A percentile compares a stretch with the other conserved stretches of the same genome.
Conservation (phyloP, 2,113 vertebrate species). For the Nothocercus nigrocapillus region DNA sequence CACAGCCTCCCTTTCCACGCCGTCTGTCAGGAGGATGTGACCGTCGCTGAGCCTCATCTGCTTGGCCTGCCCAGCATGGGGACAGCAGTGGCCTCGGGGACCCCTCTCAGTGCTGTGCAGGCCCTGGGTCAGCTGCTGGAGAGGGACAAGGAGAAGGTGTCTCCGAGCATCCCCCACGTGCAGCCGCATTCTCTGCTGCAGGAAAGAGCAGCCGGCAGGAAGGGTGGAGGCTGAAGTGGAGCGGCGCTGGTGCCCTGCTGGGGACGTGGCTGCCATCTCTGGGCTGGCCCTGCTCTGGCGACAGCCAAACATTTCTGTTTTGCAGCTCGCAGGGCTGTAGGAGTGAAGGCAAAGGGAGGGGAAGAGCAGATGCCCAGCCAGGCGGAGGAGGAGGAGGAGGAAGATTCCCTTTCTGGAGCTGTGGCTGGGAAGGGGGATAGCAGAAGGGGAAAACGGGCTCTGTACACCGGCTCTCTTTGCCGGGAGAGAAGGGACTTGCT, state of each 20-base stretch:
- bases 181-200: background rate
- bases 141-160: background rate
- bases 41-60: background rate
- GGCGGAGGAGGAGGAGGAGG: background rate
- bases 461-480: accelerated
- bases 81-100: too few relatives aligned
- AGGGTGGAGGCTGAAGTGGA: background rate
- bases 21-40: too few relatives aligned
- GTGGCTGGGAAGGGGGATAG: background rate
- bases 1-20: background rate
- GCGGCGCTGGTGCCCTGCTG: background rate
- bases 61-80: background rate
- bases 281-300: background rate
- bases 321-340: background rate
- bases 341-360: background rate
- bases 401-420: background rate
- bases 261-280: background rate
- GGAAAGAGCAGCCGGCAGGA: background rate
- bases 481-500: background rate
- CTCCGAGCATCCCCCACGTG: background rate
- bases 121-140: background rate
- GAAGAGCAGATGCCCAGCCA: background rate
- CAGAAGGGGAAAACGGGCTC: background rate
- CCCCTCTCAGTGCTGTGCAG: background rate
- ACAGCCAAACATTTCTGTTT: background rate